These are phyloP conservation scores for Oncorhynchus mykiss DNA, from an alignment of 2,113 vertebrate species.

Conservation along the genomic window DNA sequence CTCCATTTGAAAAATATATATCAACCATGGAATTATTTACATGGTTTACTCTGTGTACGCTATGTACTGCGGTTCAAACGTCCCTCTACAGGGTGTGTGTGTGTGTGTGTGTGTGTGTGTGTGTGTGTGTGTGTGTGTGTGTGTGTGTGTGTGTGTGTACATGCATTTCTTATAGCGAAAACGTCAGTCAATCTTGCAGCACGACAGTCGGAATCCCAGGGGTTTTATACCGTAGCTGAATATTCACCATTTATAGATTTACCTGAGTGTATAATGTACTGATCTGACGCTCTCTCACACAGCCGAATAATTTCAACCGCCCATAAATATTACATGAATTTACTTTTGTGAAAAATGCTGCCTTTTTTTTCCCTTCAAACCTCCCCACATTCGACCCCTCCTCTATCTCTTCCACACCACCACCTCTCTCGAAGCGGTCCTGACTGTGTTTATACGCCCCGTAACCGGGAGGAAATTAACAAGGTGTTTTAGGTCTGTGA, in stretches of 20 bases:
- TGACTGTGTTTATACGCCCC: conserved; percentile 53
- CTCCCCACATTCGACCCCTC: not conserved
- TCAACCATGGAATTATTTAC: conserved; percentile 45
- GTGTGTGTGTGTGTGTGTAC: too few species aligned
- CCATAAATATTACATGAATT: conserved; percentile 67
- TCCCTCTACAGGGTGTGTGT: not conserved
- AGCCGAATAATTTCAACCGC: conserved; percentile 46
- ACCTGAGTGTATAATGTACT: conserved; percentile 60
- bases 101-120: too few species aligned
- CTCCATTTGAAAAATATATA: not conserved
- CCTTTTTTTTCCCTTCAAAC: conserved; percentile 3
- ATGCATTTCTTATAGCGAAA: not conserved
- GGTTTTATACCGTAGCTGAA: conserved; percentile 53
- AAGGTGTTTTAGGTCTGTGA: conserved; percentile 65
- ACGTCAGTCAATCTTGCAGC: conserved; percentile 29
- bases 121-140: too few species aligned
- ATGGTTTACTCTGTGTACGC: not conserved
- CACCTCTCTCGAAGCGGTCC: conserved; percentile 31
- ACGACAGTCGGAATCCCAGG: conserved; percentile 34
- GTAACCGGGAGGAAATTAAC: conserved; percentile 73
- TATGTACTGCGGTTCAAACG: conserved; percentile 21
- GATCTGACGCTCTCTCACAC: conserved; percentile 31
- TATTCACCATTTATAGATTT: conserved; percentile 63
- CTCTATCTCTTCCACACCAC: not conserved
- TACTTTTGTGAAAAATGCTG: conserved; percentile 60